Evolutionary conservation across 2,888 invertebrate species (phyloP), one percentile per base, ranked within the genome.

Genomic region (Chalcis sispes): DNA sequence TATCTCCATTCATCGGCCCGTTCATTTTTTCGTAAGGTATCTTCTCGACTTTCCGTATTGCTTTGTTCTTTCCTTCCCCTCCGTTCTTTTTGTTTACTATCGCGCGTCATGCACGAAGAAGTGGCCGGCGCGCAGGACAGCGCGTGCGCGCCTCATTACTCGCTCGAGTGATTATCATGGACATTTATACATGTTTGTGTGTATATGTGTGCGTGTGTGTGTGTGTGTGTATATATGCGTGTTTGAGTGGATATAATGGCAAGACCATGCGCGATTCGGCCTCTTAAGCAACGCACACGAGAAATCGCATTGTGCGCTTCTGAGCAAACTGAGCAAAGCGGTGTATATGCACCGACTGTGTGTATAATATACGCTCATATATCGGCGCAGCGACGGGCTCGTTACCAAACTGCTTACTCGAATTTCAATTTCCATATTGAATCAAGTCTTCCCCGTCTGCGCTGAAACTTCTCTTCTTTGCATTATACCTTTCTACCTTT

Each of bases 381-480:
- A n/a, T n/a, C n/a, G n/a, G n/a, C n/a, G 40, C 42, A 3, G 54
- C 4, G 5, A 2, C 4, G 5, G 5, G 59, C 59, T 36, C 20
- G 61, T 61, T 59, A 36, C 70, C 27, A 59, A 70, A 70, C 61
- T 40, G 58, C 59, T 42, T 15, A 8, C 58, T 32, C 50, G 61
- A 50, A 70, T 70, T 70, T 61, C 70, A 50, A 69, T 70, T 61
- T 70, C 70, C 61, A 70, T 59, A 61, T 67, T 67, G 66, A 67
- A 67, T 67, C 56, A 56, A 48, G 58, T 48, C 23, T n/a, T 13
- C 20, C 20, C 29, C n/a, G 20, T 18, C 20, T 20, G 42, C 23
- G 52, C 64, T 13, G 36, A 36, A 61, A 42, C 40, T 23, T 23
- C 59, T 23, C 4, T 23, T 40, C 18, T 36, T 8, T 27, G 13